Percentiles rank a stretch among this genome's conserved stretches.
Evolutionary conservation across 2,888 invertebrate genomes (phyloP).

Genomic region (Oxyscelio sp.): DNA sequence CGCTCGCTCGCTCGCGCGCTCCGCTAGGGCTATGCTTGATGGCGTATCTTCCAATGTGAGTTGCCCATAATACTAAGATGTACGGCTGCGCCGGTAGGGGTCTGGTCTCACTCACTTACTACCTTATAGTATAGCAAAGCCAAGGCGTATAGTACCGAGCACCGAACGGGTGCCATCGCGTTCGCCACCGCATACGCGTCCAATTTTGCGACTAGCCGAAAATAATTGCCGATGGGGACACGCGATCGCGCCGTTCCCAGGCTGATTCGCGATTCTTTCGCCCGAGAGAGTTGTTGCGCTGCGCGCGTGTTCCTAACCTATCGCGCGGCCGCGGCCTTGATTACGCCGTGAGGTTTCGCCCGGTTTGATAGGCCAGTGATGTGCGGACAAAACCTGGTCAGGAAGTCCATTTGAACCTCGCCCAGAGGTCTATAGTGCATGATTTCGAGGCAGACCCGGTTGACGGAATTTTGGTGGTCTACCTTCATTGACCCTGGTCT

Average conservation of each 20-base stretch:
- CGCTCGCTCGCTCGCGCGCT: conserved; percentile 88
- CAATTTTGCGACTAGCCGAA: conserved; percentile 68
- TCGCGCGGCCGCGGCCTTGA: conserved; percentile 50
- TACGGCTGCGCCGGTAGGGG: conserved; percentile 91
- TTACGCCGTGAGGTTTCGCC: conserved; percentile 39
- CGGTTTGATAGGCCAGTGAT: conserved; percentile 57
- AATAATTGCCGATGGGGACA: conserved; percentile 65
- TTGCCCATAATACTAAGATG: conserved; percentile 91
- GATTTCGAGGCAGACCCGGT: neutral
- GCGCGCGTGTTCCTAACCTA: conserved; percentile 54
- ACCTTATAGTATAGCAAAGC: conserved; percentile 87
- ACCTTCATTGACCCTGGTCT: neutral
- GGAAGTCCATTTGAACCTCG: conserved; percentile 30
- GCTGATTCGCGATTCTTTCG: conserved; percentile 17
- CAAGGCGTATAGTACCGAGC: conserved; percentile 84
- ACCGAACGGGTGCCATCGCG: conserved; percentile 82
- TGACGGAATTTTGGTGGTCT: neutral
- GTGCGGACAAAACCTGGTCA: conserved; percentile 37
- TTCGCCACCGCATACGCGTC: conserved; percentile 77
- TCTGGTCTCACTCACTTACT: conserved; percentile 86
- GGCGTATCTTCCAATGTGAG: conserved; percentile 92
- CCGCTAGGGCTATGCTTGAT: conserved; percentile 90
- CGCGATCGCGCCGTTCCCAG: conserved; percentile 54
- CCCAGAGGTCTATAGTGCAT: neutral
- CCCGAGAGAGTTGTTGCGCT: conserved; percentile 8